These are phyloP conservation scores for Elegia similella DNA, from an alignment of 2,888 invertebrate genomes.

Conservation along the genomic window DNA sequence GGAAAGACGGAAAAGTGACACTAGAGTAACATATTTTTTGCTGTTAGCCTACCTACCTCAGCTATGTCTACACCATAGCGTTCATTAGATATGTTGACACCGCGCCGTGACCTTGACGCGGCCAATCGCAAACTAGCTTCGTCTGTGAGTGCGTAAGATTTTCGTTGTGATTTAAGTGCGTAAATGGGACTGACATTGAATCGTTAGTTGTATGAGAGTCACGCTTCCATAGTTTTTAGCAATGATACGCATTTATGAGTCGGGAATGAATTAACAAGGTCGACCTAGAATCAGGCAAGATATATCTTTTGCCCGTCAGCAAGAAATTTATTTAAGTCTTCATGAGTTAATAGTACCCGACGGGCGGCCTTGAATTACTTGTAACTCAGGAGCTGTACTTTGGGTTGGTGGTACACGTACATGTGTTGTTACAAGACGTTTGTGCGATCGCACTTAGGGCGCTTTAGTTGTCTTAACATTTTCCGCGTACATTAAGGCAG, in stretches of 20 bases:
- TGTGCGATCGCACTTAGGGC: background rate
- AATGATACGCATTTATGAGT: background rate
- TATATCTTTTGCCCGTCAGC: background rate
- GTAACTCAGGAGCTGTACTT: background rate
- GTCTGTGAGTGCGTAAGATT: too few species aligned
- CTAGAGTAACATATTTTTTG: too few species aligned
- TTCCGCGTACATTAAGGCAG: background rate
- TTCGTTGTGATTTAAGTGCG: too few species aligned
- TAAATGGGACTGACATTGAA: too few species aligned
- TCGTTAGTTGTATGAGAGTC: too few species aligned
- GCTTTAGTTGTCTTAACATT: background rate
- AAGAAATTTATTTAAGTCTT: background rate
- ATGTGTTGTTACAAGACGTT: background rate
- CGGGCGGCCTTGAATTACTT: background rate
- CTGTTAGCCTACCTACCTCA: too few species aligned
- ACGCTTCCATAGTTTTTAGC: too few species aligned
- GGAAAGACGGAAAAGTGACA: too few species aligned
- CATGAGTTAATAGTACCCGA: background rate
- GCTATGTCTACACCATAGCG: too few species aligned
- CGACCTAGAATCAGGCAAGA: background rate
- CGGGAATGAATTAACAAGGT: background rate
- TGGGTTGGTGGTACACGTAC: background rate
- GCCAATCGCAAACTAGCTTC: too few species aligned
- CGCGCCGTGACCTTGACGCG: too few species aligned
- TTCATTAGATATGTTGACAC: too few species aligned